A percentile compares a stretch with the other conserved stretches of the same genome.
These are phyloP conservation scores for Eulemur albifrons DNA, from an alignment of 2,797 vertebrate species.

Conservation along the genomic window DNA sequence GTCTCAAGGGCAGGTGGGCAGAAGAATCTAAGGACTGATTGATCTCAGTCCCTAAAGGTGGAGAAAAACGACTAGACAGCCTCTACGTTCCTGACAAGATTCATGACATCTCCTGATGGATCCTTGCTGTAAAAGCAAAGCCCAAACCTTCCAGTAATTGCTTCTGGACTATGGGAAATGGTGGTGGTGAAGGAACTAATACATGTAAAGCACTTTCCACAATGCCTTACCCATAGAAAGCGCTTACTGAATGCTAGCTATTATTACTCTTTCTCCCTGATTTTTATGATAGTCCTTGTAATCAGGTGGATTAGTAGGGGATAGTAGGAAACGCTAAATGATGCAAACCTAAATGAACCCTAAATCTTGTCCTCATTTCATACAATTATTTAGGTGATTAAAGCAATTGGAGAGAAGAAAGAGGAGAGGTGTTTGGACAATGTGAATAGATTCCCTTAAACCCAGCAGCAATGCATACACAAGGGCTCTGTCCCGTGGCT, in stretches of 20 bases:
- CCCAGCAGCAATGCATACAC: no score
- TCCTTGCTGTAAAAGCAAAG: neutral
- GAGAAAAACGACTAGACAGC: neutral
- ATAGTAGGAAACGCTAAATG: neutral
- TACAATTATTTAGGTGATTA: neutral
- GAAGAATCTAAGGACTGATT: constrained; percentile 45
- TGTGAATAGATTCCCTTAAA: neutral
- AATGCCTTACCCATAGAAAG: neutral
- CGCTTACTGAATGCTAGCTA: neutral
- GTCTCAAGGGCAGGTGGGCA: neutral
- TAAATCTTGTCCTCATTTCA: neutral
- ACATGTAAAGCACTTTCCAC: neutral
- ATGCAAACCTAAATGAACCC: neutral
- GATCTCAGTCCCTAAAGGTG: neutral
- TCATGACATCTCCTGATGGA: neutral
- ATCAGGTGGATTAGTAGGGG: neutral
- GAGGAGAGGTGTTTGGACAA: neutral
- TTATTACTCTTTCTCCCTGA: neutral
- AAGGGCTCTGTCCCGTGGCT: neutral
- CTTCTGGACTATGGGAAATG: neutral
- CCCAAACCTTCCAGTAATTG: neutral
- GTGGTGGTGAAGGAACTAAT: neutral
- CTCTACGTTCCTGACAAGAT: neutral
- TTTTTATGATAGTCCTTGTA: neutral
- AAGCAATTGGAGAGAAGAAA: neutral